Percentiles rank a stretch among this genome's conserved stretches.
phyloP scores from a whole-genome alignment of 2,888 invertebrate species.

The Scelioninae gen. 1 region DNA sequence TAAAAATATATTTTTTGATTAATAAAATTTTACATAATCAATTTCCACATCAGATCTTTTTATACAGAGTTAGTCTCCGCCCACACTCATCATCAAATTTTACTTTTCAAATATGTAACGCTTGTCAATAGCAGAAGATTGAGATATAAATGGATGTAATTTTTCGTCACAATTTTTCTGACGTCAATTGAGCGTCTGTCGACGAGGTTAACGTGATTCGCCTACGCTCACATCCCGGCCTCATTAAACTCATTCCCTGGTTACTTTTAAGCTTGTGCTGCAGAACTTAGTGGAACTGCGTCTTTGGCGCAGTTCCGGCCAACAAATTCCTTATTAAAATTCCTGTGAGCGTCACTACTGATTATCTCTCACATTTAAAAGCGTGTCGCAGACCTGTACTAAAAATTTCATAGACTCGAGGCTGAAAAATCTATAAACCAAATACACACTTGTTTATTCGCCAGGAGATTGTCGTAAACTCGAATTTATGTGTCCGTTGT shows the following conservation, averaged over 20 bases:
- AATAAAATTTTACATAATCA: not conserved
- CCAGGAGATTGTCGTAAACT: not conserved
- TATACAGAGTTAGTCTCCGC: too few relatives aligned
- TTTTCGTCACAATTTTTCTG: conserved; percentile 23
- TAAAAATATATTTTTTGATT: too few relatives aligned
- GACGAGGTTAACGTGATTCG: conserved; percentile 16
- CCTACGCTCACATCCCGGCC: conserved; percentile 16
- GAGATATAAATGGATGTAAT: conserved; percentile 1
- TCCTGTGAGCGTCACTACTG: not conserved
- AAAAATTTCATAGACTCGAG: not conserved
- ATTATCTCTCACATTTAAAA: conserved; percentile 7
- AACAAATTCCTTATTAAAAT: conserved; percentile 36
- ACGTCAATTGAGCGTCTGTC: conserved; percentile 12
- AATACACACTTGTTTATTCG: not conserved
- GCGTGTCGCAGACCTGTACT: not conserved
- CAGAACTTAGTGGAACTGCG: conserved; percentile 28
- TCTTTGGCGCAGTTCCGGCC: conserved; percentile 2
- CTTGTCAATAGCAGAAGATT: conserved; percentile 2
- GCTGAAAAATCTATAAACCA: conserved; percentile 5
- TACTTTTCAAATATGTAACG: conserved; percentile 1
- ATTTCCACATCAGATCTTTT: too few relatives aligned
- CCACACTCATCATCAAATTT: not conserved
- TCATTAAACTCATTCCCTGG: conserved; percentile 32
- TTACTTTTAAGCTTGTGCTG: conserved; percentile 27
- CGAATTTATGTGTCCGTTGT: conserved; percentile 15